Evolutionary conservation across 2,797 vertebrate species (phyloP), one percentile per base, ranked within the genome.

Genomic region (Melanotaenia pygmaea): DNA sequence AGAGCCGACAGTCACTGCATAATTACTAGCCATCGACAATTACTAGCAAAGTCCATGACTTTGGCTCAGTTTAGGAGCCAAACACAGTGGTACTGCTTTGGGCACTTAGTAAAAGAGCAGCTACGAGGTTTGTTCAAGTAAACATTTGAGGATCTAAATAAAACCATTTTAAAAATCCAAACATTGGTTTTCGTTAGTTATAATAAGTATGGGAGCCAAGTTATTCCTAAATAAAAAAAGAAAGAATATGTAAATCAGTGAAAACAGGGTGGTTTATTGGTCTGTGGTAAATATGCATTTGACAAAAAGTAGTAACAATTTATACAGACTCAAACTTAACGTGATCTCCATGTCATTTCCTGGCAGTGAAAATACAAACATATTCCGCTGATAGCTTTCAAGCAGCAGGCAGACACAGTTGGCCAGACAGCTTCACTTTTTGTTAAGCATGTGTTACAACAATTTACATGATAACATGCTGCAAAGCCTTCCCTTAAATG

Each of bases 341-440:
- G 53, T 38, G 14, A 2, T 37, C 70, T 81, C 65, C 51, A 47
- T 60, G 3, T 59, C 57, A 58, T 51, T 73, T 51, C 64, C 60
- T 65, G 74, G 81, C 71, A 82, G 70, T 74, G 72, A 70, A 64
- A 64, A 60, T 1, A 70, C 20, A 43, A 50, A 71, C n/a, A 62
- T 58, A 43, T 37, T 47, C 9, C 11, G 20, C 14, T n/a, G 47
- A 54, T 35, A 18, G 20, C 59, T 66, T 78, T 72, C 32, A 66
- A 70, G 50, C 61, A 53, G 37, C 60, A 83, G 70, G 53, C 40
- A 58, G 13, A 54, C 32, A 67, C 59, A 30, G 59, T 20, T 56
- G 16, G 14, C 22, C 26, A 28, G 40, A 30, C 65, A 56, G 56
- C 70, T 56, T 62, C 3, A 0, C 14, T 13, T 30, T 56, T 16